A percentile compares a stretch with the other conserved stretches of the same genome.
phyloP scores from a whole-genome alignment of 2,888 invertebrate genomes.

The Agrochola lychnidis region DNA sequence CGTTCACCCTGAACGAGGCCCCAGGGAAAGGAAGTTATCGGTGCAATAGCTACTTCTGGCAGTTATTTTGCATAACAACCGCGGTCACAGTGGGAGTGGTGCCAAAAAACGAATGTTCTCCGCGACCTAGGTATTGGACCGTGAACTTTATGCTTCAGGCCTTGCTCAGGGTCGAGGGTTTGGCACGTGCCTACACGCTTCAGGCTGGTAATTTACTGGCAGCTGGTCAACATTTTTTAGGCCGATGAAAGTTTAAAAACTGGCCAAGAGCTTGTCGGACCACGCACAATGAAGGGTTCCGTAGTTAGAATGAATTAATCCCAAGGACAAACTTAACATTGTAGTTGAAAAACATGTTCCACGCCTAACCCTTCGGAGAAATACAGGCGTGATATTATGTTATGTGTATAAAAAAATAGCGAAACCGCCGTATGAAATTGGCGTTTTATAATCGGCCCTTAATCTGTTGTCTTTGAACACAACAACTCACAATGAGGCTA shows the following conservation, averaged over 20 bases:
- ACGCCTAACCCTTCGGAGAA: no score
- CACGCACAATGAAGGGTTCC: no score
- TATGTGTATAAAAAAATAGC: no score
- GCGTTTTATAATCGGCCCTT: no score
- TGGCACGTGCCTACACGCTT: slow-evolving; percentile 37
- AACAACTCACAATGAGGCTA: no score
- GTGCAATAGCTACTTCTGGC: slow-evolving; percentile 36
- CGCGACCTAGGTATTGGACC: slow-evolving; percentile 47
- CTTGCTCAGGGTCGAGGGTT: slow-evolving; percentile 31
- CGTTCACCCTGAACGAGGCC: not conserved
- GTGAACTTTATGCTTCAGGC: slow-evolving; percentile 40
- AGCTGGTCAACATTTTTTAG: slow-evolving; percentile 9
- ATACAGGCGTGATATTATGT: no score
- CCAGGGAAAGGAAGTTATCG: slow-evolving; percentile 44
- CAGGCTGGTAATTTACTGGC: slow-evolving; percentile 7
- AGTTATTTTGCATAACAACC: slow-evolving; percentile 55
- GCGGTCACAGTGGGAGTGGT: slow-evolving; percentile 27
- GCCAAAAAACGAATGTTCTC: slow-evolving; percentile 47
- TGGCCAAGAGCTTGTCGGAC: no score
- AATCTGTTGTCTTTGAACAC: no score
- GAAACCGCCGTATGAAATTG: no score
- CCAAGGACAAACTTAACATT: no score
- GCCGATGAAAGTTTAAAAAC: not conserved
- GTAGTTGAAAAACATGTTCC: no score
- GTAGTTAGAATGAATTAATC: no score